Conservation (phyloP, 1,140 invertebrate genomes). For the Andrena cerasifolii region DNA sequence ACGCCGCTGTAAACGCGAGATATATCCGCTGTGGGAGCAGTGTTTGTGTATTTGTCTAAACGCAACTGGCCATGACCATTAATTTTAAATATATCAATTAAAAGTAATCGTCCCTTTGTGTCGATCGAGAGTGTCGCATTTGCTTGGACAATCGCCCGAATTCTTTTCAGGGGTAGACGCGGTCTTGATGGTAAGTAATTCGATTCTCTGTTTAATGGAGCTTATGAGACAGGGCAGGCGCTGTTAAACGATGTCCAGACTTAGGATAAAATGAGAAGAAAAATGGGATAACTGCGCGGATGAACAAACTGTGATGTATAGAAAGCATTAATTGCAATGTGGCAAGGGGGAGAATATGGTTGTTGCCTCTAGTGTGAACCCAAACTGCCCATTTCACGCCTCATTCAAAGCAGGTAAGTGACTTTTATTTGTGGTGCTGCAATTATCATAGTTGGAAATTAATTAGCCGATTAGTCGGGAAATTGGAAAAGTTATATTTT, state of each 20-base stretch:
- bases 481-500: too few species aligned
- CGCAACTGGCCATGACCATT: slow-evolving; percentile 15
- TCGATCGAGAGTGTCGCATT: neutral
- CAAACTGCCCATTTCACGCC: too few species aligned
- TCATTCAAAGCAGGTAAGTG: too few species aligned
- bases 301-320: too few species aligned
- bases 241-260: neutral
- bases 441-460: too few species aligned
- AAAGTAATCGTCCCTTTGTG: slow-evolving; percentile 25
- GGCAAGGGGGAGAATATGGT: too few species aligned
- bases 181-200: slow-evolving; percentile 17
- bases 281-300: too few species aligned
- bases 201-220: neutral
- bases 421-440: too few species aligned
- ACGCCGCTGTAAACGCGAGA: slow-evolving; percentile 13
- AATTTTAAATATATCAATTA: slow-evolving; percentile 50
- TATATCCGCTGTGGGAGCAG: slow-evolving; percentile 14
- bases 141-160: neutral
- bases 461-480: too few species aligned
- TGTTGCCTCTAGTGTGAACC: too few species aligned
- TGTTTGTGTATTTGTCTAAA: slow-evolving; percentile 40
- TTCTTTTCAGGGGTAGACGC: neutral
- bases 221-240: neutral
- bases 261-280: too few species aligned
- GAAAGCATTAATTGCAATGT: too few species aligned